Base-by-base conservation (phyloP, 1,140 invertebrate genomes). In the Archegozetes longisetosus region DNA sequence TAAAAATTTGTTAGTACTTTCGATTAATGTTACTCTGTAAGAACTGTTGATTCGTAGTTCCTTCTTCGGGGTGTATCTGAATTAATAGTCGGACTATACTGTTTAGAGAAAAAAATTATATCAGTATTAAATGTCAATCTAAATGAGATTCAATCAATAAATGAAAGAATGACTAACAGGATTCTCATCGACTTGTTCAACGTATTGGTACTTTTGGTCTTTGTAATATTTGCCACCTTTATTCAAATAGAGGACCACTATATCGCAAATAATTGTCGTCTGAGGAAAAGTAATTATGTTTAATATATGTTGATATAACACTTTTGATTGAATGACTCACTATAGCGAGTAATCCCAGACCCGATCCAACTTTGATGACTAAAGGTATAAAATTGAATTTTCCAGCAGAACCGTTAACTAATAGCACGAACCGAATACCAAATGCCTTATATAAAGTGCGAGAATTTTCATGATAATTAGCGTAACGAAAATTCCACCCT, bases 401-500 rank as follows among this genome's bases (percentile, higher is more conserved):
- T 28, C 77, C 74, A 24, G 70, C 77, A 46, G 65, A 58, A 1
- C 77, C 78, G 28, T 73, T 67, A 1, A 78, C 73, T 53, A 70
- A 68, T 25, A 79, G 63, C 22, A 78, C 65, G 65, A 78, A 78
- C 28, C 71, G 71, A 32, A 79, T 72, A 2, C 78, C 78, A 66
- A 71, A 79, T 0, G 74, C 72, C 70, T 79, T 79, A 55, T 70
- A 69, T 52, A 79, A 62, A 3, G 75, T 77, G 53, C 78, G 55
- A 27, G 67, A 68, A 51, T 73, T 67, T 53, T 65, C 67, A 23
- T 69, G 71, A 65, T 75, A 74, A 60, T 75, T 66, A 0, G 76
- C 73, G 68, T 74, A 75, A 75, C 77, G 69, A 65, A 79, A 79
- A 67, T 79, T 79, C 68, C 73, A 78, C 0, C 72, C 72, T 46